Conservation (phyloP, 2,888 invertebrate species). For the Parnassius orleans region DNA sequence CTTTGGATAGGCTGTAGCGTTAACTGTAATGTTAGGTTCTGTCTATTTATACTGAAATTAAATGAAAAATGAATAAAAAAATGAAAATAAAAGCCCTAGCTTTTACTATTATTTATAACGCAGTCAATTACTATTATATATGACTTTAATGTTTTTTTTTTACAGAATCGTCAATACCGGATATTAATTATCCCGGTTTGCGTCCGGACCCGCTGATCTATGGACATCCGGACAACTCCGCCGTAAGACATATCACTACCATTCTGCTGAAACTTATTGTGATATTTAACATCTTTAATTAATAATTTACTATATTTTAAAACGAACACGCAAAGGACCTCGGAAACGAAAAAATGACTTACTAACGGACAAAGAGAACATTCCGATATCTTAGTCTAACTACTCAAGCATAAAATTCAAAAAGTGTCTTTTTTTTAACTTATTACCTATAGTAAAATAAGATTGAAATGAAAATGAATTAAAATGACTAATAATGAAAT, state of each 20-base stretch:
- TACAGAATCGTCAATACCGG: conserved; percentile 85
- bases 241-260: background rate
- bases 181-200: conserved; percentile 86
- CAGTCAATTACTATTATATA: too few species aligned
- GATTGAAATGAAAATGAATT: too few species aligned
- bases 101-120: too few species aligned
- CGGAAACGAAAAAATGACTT: too few species aligned
- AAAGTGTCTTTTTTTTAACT: background rate
- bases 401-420: background rate
- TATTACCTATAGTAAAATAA: background rate
- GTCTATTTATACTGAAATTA: too few species aligned
- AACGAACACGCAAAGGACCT: background rate
- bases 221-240: conserved; percentile 35
- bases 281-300: conserved; percentile 5
- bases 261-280: background rate
- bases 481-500: too few species aligned
- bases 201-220: conserved; percentile 71
- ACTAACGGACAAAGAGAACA: too few species aligned
- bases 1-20: too few species aligned
- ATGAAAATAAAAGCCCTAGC: too few species aligned
- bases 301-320: background rate
- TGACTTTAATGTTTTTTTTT: conserved; percentile 25
- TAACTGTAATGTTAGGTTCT: too few species aligned
- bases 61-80: too few species aligned
- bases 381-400: too few species aligned